These are phyloP conservation scores for Limnephilus rhombicus DNA, from an alignment of 2,888 invertebrate genomes.

Conservation along the genomic window DNA sequence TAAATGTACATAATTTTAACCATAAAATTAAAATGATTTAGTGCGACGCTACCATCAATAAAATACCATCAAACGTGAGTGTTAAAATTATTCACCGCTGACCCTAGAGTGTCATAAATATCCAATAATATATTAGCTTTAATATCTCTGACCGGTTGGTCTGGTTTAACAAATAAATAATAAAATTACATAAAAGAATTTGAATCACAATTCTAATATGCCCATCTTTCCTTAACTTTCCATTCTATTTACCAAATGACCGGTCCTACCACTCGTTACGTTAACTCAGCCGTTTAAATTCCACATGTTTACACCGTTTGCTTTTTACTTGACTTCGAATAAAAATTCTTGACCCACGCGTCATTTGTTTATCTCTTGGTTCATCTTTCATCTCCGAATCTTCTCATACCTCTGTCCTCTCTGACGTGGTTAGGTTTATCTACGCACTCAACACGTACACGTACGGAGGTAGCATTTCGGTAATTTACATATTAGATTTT, in stretches of 20 bases:
- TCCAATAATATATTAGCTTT: not conserved
- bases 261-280: not conserved
- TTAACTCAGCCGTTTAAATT: not conserved
- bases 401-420: not conserved
- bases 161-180: not conserved
- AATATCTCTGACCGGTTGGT: not conserved
- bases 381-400: slow-evolving; percentile 17
- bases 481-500: slow-evolving; percentile 33
- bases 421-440: slow-evolving; percentile 12
- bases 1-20: too few species aligned
- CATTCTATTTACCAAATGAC: not conserved
- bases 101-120: not conserved
- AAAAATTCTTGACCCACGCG: slow-evolving; percentile 11
- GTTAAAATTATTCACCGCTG: not conserved
- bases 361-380: not conserved
- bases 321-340: not conserved
- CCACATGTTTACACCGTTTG: not conserved
- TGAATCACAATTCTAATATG: not conserved
- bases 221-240: not conserved
- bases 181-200: not conserved
- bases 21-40: too few species aligned
- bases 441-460: not conserved
- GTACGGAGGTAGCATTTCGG: not conserved
- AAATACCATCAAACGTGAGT: not conserved
- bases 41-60: not conserved